Conservation (phyloP, 2,888 invertebrate genomes). For the Cheilosia vulpina region DNA sequence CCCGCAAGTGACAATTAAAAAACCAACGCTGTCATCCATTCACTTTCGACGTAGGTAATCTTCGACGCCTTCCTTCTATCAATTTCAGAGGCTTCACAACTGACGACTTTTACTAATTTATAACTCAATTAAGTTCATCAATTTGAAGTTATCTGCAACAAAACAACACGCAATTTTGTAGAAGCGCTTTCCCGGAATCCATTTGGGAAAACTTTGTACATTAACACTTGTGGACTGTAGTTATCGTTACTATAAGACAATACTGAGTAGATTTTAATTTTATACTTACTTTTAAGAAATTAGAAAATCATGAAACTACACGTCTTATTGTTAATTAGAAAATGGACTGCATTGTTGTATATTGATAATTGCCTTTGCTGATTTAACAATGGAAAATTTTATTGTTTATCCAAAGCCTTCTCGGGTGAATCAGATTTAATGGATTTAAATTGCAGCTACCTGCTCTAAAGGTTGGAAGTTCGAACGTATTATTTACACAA, state of each 20-base stretch:
- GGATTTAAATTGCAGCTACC: no score
- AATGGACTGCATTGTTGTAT: not conserved
- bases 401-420: not conserved
- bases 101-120: not conserved
- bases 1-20: not conserved
- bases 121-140: not conserved
- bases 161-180: not conserved
- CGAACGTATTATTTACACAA: no score
- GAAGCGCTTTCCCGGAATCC: not conserved
- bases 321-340: not conserved
- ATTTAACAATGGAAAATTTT: not conserved
- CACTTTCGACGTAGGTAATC: not conserved
- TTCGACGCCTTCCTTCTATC: not conserved
- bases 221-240: not conserved
- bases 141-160: constrained; percentile 3
- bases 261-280: constrained; percentile 11
- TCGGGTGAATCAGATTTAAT: no score
- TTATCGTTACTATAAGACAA: not conserved
- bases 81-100: not conserved
- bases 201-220: constrained; percentile 1
- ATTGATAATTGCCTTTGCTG: not conserved
- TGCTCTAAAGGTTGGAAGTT: no score
- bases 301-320: not conserved
- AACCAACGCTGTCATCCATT: not conserved
- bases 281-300: not conserved